These are phyloP conservation scores for Eulithis prunata DNA, from an alignment of 2,888 invertebrate species.

Conservation along the genomic window DNA sequence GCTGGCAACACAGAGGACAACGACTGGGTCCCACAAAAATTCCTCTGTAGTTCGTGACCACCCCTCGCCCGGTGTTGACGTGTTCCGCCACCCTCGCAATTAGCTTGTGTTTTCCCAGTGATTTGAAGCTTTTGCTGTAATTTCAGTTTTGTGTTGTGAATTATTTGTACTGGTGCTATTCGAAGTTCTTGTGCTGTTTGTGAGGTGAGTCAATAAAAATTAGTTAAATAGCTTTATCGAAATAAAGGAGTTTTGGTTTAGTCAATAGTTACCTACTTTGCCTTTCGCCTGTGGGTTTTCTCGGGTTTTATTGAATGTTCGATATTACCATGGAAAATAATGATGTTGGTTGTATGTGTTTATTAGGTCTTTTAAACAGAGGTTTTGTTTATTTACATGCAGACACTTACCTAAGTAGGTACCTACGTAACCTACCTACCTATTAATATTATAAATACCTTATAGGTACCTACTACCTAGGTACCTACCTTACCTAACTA, in stretches of 20 bases:
- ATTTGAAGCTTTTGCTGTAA: constrained; percentile 7
- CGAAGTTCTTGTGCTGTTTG: constrained; percentile 7
- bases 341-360: too few species aligned
- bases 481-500: too few species aligned
- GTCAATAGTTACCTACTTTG: background rate
- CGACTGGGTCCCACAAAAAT: constrained; percentile 45
- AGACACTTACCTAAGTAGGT: too few species aligned
- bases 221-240: background rate
- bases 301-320: constrained; percentile 7
- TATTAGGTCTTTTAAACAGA: too few species aligned
- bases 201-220: constrained; percentile 17
- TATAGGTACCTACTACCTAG: too few species aligned
- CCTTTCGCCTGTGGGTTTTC: constrained; percentile 8
- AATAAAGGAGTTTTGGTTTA: background rate
- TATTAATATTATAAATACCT: too few species aligned
- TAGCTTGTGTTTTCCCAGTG: constrained; percentile 25
- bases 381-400: too few species aligned
- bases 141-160: constrained; percentile 16
- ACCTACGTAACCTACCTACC: too few species aligned
- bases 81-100: constrained; percentile 5
- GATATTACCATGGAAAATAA: background rate
- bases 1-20: constrained; percentile 40
- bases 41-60: constrained; percentile 43
- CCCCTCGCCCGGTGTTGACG: constrained; percentile 32
- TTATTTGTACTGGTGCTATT: constrained; percentile 9